Base-by-base conservation (phyloP, 2,888 invertebrate genomes). In the Actias luna region DNA sequence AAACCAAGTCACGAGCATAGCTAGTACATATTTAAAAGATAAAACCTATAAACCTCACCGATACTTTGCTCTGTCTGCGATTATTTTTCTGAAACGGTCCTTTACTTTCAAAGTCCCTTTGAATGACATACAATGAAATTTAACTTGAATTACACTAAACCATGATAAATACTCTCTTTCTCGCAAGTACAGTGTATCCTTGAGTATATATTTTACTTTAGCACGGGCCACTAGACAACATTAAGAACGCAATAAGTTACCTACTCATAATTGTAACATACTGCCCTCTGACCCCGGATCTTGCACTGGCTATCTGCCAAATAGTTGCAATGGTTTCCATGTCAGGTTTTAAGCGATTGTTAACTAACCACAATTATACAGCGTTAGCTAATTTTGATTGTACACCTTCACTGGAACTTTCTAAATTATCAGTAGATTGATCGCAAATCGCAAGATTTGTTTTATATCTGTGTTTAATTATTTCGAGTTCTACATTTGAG, bases 201-300 rank as follows among this genome's bases (percentile, higher is more conserved):
- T n/a, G 42, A 18, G 18, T 42, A 18, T 18, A 1, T 42, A 8
- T n/a, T 18, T 7, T 18, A 18, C n/a, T 2, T 42, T 42, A 25
- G 4, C 46, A 50, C 25, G 22, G 36, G 7, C 22, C 12, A 50
- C 2, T 50, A 50, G 25, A 5, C 12, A 25, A 50, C 12, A 2
- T 2, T 4, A 46, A 22, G 10, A 25, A 12, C 25, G 46, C 12
- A 50, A 25, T 50, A 50, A 50, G 25, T 50, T 22, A 12, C n/a
- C n/a, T n/a, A n/a, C 22, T 50, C 12, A 50, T 25, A 50, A 50
- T 50, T 50, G 22, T 50, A 50, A 50, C 46, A 46, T 22, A 50
- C 46, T 50, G 46, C 22, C 46, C 46, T n/a, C n/a, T n/a, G n/a
- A n/a, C n/a, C 46, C 3, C 46, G 12, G 46, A 50, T 25, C 46